A percentile compares a stretch with the other conserved stretches of the same genome.
Evolutionary conservation across 2,888 invertebrate species (phyloP).

Genomic region (Embidobia sp.): DNA sequence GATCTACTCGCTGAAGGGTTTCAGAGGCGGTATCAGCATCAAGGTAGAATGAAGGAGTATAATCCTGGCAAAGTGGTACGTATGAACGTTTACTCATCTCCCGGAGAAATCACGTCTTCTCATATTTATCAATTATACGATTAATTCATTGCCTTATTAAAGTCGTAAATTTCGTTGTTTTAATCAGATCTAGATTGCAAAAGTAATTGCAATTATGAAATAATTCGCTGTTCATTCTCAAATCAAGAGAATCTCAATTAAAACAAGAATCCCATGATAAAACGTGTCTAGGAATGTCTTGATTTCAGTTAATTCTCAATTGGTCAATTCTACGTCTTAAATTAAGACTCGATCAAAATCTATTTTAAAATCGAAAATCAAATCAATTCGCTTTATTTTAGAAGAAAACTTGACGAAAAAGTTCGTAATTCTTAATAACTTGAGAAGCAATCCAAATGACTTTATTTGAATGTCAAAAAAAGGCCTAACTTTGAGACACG

Average conservation of each 20-base stretch:
- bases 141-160: not conserved
- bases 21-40: constrained; percentile 82
- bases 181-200: not conserved
- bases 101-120: not conserved
- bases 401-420: too few relatives aligned
- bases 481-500: too few relatives aligned
- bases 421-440: too few relatives aligned
- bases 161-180: not conserved
- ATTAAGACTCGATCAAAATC: too few relatives aligned
- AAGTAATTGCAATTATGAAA: not conserved
- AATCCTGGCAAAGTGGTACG: constrained; percentile 81
- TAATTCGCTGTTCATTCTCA: not conserved
- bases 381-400: too few relatives aligned
- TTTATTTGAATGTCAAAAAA: too few relatives aligned
- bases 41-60: constrained; percentile 81
- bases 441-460: too few relatives aligned
- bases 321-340: too few relatives aligned
- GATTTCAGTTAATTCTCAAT: too few relatives aligned
- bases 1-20: constrained; percentile 88
- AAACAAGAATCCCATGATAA: too few relatives aligned
- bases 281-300: too few relatives aligned
- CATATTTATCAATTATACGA: constrained; percentile 6
- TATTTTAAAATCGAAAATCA: too few relatives aligned
- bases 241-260: not conserved
- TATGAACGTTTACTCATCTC: constrained; percentile 35